Conservation (phyloP, 1,140 invertebrate species). For the Hesperophylax magnus region DNA sequence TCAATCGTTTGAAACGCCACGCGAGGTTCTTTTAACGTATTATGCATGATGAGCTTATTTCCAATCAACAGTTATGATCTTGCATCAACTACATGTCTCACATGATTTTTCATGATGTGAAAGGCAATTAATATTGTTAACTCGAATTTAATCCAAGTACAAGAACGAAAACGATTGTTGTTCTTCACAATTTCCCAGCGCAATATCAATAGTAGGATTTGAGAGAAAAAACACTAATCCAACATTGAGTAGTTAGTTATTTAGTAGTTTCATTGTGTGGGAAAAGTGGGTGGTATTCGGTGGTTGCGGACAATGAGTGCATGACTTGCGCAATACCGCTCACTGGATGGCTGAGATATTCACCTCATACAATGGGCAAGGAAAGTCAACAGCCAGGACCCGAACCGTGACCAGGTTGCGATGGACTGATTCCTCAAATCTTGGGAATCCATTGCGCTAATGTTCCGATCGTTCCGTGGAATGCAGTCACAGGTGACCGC, state of each 20-base stretch:
- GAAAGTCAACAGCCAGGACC: background rate
- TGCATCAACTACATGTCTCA: too few relatives aligned
- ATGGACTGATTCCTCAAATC: background rate
- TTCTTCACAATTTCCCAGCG: too few relatives aligned
- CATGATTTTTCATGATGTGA: too few relatives aligned
- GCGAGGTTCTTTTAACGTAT: too few relatives aligned
- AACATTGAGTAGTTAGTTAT: background rate
- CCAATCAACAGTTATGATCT: too few relatives aligned
- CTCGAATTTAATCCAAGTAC: too few relatives aligned
- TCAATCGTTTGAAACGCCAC: too few relatives aligned
- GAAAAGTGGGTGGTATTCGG: constrained; percentile 14
- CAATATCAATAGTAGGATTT: background rate
- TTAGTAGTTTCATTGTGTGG: background rate
- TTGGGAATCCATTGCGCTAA: background rate
- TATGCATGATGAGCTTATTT: too few relatives aligned
- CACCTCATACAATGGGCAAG: background rate
- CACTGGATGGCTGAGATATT: constrained; percentile 23
- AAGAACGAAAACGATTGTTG: too few relatives aligned
- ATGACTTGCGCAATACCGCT: constrained; percentile 23
- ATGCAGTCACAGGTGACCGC: too few relatives aligned
- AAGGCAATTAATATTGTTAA: too few relatives aligned
- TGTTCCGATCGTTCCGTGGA: too few relatives aligned
- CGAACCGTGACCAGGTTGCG: constrained; percentile 10
- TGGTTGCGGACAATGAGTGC: constrained; percentile 7
- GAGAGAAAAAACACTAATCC: constrained; percentile 18